Evolutionary conservation across 2,888 invertebrate genomes (phyloP).

Genomic region (Apamea sordens): DNA sequence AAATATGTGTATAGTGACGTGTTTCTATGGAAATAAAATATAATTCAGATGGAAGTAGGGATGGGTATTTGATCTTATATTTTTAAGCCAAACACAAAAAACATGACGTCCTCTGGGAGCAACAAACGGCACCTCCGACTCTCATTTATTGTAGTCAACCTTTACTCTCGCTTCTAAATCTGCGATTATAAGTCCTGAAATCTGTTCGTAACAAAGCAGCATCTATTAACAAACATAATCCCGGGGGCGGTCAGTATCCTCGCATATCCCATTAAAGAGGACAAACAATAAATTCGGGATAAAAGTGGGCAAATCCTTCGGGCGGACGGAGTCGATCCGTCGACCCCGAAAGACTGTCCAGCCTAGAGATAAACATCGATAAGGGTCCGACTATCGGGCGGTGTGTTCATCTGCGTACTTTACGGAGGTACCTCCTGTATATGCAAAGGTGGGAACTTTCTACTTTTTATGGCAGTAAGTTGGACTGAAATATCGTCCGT

Average conservation of each 20-base stretch:
- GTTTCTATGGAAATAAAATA: slow-evolving; percentile 35
- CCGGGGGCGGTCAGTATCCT: slow-evolving; percentile 62
- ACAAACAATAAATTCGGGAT: slow-evolving; percentile 79
- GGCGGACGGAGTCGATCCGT: slow-evolving; percentile 67
- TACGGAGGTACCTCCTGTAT: slow-evolving; percentile 65
- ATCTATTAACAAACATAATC: slow-evolving; percentile 70
- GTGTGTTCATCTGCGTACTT: slow-evolving; percentile 61
- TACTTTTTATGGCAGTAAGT: slow-evolving; percentile 64
- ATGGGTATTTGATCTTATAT: slow-evolving; percentile 6
- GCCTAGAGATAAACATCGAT: slow-evolving; percentile 71
- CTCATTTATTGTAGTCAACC: slow-evolving; percentile 37
- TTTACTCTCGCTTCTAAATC: slow-evolving; percentile 48
- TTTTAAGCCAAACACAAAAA: slow-evolving; percentile 8
- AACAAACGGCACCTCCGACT: slow-evolving; percentile 22
- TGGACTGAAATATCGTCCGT: slow-evolving; percentile 63
- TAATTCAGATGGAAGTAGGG: slow-evolving; percentile 12
- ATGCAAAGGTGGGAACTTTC: slow-evolving; percentile 67
- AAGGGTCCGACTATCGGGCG: slow-evolving; percentile 63
- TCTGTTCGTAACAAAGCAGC: slow-evolving; percentile 59
- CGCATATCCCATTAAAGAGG: slow-evolving; percentile 71
- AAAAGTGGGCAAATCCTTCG: slow-evolving; percentile 77
- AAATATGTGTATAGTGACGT: slow-evolving; percentile 35
- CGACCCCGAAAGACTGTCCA: slow-evolving; percentile 69
- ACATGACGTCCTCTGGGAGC: neutral
- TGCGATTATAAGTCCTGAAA: slow-evolving; percentile 44